These are phyloP conservation scores for Acipenser ruthenus DNA, from an alignment of 2,797 vertebrate genomes.

Conservation along the genomic window DNA sequence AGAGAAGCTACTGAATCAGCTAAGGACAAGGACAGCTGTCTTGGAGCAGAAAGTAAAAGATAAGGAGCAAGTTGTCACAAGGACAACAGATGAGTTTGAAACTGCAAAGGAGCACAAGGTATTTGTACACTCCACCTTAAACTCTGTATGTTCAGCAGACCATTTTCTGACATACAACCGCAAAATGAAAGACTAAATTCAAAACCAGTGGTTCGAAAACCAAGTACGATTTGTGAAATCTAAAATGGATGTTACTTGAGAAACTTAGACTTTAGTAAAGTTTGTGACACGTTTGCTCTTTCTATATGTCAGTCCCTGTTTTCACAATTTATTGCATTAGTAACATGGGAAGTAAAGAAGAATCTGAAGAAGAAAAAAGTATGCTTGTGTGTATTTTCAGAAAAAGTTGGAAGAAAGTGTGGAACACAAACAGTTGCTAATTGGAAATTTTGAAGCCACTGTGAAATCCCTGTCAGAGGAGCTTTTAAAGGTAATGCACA, in stretches of 20 bases:
- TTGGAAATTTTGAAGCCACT: constrained; percentile 24
- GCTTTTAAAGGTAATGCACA: constrained; percentile 22
- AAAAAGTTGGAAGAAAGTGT: constrained; percentile 29
- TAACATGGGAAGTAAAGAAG: too few relatives aligned
- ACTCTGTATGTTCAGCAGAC: background rate
- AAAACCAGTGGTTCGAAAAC: too few relatives aligned
- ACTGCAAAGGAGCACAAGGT: constrained; percentile 20
- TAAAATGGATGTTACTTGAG: too few relatives aligned
- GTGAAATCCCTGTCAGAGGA: constrained; percentile 26
- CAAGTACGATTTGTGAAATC: too few relatives aligned
- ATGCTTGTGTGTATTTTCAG: constrained; percentile 7
- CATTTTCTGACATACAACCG: background rate
- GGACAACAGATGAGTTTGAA: constrained; percentile 15
- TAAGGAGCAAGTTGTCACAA: constrained; percentile 19
- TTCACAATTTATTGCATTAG: too few relatives aligned
- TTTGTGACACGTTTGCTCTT: too few relatives aligned
- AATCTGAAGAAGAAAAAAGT: background rate
- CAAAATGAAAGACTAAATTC: background rate
- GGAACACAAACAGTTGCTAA: constrained; percentile 22
- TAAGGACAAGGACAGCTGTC: constrained; percentile 13
- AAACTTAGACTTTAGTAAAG: too few relatives aligned
- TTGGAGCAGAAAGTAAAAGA: constrained; percentile 29
- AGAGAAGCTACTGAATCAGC: constrained; percentile 20
- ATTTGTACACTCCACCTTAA: background rate
- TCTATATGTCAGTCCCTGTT: too few relatives aligned